These are phyloP conservation scores for Leucosticte australis DNA, from an alignment of 2,113 vertebrate genomes.

Conservation along the genomic window DNA sequence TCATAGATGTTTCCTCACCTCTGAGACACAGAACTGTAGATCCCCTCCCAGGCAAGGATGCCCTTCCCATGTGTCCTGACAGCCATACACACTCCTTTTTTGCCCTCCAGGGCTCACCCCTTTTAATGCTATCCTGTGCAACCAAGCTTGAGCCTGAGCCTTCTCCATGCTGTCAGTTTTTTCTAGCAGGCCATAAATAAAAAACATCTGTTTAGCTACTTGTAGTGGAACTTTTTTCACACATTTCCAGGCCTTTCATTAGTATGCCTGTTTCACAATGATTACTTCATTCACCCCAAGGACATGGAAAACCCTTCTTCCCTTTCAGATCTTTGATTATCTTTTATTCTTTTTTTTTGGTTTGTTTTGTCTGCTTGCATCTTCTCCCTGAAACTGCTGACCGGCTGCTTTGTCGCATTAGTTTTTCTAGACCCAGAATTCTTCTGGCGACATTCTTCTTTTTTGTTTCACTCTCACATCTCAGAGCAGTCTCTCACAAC, in stretches of 20 bases:
- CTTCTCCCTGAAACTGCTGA: background rate
- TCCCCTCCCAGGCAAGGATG: background rate
- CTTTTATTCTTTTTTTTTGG: background rate
- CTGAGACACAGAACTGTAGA: background rate
- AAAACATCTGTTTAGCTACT: background rate
- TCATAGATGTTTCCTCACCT: background rate
- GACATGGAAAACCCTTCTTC: background rate
- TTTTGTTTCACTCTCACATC: background rate
- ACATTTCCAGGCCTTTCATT: background rate
- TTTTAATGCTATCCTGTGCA: background rate
- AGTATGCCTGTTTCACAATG: background rate
- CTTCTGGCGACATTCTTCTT: accelerated
- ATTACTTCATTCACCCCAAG: background rate
- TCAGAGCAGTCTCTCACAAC: background rate
- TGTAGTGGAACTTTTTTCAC: background rate
- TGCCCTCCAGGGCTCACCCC: background rate
- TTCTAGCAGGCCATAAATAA: background rate
- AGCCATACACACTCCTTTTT: background rate
- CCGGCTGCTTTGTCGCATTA: background rate
- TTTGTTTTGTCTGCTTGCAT: background rate
- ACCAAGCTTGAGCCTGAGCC: background rate
- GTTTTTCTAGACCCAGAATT: background rate
- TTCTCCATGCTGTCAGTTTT: background rate
- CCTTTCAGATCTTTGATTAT: background rate
- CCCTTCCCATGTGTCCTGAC: accelerated